Evolutionary conservation across 2,113 vertebrate genomes (phyloP), one percentile per base, ranked within the genome.

Genomic region (Holacanthus passer): DNA sequence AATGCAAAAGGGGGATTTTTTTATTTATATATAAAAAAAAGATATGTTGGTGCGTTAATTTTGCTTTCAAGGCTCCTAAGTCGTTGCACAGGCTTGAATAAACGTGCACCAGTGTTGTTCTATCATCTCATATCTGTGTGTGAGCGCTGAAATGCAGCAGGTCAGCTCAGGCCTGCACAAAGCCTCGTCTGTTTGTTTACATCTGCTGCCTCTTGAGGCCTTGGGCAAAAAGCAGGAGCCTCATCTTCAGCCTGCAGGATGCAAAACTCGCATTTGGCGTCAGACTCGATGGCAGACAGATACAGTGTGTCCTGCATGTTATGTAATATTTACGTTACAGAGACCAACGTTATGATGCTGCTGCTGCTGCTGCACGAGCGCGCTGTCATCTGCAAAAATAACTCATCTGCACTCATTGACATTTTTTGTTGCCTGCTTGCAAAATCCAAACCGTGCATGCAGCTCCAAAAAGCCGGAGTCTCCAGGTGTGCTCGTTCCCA

Each of bases 131-230:
- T 65, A 66, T 66, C 56, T 86, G 75, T 71, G 3, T 29, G n/a
- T 73, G 41, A 67, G 19, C 67, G 62, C 72, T 73, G 37, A 62
- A 79, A 56, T 79, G 81, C 45, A 59, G 16, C 52, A 22, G 71
- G 79, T 67, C 79, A 58, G 11, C 27, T 69, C 65, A 66, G 73
- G 79, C 76, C 82, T 75, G 27, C 55, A 64, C 47, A 41, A 43
- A 52, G 82, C 66, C 43, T 60, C n/a, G 39, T 53, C 55, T 76
- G 86, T 91, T 89, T 92, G 87, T 92, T 92, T 89, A 88, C 91
- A 85, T 82, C 53, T 84, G 76, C 70, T 82, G 77, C 79, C 78
- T 81, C 68, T 27, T 55, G 82, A 73, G 87, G 83, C 85, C 81
- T 69, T n/a, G 39, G 41, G 53, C 58, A 17, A 29, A 45, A 56